These are phyloP conservation scores for Coptodon bakossiorum DNA, from an alignment of 2,113 vertebrate species.

Conservation along the genomic window DNA sequence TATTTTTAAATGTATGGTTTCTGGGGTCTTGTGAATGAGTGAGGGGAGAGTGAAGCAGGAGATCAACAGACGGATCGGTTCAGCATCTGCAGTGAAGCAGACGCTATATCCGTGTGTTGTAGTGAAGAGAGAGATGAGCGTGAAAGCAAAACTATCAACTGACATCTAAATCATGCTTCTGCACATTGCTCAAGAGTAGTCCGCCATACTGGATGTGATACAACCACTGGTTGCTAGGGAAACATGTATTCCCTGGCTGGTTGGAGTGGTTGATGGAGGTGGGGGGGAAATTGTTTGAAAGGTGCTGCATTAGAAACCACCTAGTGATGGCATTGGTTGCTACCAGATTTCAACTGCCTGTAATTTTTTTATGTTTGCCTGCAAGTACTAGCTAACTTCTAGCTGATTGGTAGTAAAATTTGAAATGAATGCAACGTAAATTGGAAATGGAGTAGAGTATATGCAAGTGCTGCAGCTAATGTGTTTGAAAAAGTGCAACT, in stretches of 20 bases:
- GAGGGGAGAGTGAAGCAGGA: not conserved
- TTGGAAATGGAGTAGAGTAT: not conserved
- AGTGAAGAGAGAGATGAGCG: not conserved
- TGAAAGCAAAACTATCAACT: not conserved
- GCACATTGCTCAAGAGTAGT: not conserved
- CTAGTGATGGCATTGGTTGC: not conserved
- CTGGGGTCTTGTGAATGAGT: not conserved
- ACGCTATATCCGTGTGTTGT: not conserved
- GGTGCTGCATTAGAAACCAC: not conserved
- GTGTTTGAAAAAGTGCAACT: not conserved
- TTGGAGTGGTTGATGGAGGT: not conserved
- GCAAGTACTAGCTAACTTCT: not conserved
- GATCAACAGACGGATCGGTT: not conserved
- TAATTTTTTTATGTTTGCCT: not conserved
- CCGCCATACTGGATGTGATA: not conserved
- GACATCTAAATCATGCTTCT: not conserved
- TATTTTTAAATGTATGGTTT: not conserved
- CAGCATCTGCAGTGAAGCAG: not conserved
- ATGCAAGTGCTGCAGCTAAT: not conserved
- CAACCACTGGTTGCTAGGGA: not conserved
- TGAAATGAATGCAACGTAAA: not conserved
- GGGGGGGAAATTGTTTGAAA: not conserved
- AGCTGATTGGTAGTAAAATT: not conserved
- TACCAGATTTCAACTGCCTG: not conserved
- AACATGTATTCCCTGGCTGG: not conserved